Conservation (phyloP, 1,140 invertebrate species). For the Solenopsis invicta region DNA sequence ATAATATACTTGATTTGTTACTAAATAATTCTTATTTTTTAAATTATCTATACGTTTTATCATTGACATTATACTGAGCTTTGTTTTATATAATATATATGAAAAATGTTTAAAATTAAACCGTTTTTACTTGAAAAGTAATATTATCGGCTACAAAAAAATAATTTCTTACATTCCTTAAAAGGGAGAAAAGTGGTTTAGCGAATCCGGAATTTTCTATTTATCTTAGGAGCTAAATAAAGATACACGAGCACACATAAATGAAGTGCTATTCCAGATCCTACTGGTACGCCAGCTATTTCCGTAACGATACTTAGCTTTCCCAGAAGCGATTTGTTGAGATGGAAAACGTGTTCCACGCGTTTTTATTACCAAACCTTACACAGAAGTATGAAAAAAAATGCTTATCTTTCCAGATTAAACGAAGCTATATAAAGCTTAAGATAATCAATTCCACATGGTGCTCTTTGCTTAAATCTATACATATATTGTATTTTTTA, state of each 20-base stretch:
- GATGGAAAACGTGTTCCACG: constrained; percentile 27
- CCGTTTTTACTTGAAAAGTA: background rate
- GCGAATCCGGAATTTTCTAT: background rate
- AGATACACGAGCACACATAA: constrained; percentile 37
- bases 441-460: constrained; percentile 11
- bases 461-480: background rate
- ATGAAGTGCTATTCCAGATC: constrained; percentile 25
- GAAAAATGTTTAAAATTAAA: background rate
- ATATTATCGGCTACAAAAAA: background rate
- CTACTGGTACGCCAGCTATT: constrained; percentile 29
- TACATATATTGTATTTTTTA: background rate
- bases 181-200: background rate
- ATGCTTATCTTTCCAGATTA: background rate
- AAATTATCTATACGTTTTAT: background rate
- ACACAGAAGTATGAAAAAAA: background rate
- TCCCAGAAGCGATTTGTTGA: constrained; percentile 8
- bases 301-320: constrained; percentile 40
- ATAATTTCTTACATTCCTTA: constrained; percentile 3
- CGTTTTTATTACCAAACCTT: constrained; percentile 3
- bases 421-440: background rate
- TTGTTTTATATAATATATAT: background rate
- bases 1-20: background rate
- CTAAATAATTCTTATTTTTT: background rate
- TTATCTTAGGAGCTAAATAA: constrained; percentile 41
- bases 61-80: background rate